These are phyloP conservation scores for Neolamprologus modestus DNA, from an alignment of 2,113 vertebrate genomes.

Conservation along the genomic window DNA sequence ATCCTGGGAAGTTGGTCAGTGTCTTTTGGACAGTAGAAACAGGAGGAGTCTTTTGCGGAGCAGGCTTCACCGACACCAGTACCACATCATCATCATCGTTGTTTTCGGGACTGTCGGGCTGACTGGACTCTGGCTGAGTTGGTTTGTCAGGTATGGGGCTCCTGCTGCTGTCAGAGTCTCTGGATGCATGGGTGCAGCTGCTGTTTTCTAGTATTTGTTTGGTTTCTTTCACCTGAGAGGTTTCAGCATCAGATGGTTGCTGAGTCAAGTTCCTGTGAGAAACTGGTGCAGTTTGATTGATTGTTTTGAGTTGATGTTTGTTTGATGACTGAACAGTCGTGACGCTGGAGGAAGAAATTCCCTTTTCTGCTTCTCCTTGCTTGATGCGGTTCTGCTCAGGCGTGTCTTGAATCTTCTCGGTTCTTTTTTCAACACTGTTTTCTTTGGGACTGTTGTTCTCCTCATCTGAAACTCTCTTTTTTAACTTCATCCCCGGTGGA, in stretches of 20 bases:
- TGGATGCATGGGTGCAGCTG: not conserved
- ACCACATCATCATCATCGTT: constrained; percentile 27
- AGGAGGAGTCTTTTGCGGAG: constrained; percentile 11
- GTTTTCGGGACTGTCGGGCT: not conserved
- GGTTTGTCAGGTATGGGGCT: not conserved
- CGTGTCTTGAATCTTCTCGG: not conserved
- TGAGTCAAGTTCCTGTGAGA: not conserved
- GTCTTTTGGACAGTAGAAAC: constrained; percentile 51
- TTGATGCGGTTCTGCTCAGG: not conserved
- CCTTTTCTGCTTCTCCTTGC: not conserved
- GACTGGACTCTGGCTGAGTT: not conserved
- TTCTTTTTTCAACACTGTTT: not conserved
- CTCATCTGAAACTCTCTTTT: constrained; percentile 55
- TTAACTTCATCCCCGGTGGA: constrained; percentile 54
- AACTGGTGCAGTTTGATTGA: not conserved
- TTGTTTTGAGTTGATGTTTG: not conserved
- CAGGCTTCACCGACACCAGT: constrained; percentile 58
- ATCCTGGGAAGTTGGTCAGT: constrained; percentile 55
- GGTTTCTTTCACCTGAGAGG: not conserved
- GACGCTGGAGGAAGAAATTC: not conserved
- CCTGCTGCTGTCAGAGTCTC: not conserved
- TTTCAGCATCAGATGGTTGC: not conserved
- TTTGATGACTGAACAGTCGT: not conserved
- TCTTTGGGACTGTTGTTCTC: not conserved
- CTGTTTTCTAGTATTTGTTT: not conserved